phyloP scores from a whole-genome alignment of 2,113 vertebrate genomes.

The Dolichotis patagonum region DNA sequence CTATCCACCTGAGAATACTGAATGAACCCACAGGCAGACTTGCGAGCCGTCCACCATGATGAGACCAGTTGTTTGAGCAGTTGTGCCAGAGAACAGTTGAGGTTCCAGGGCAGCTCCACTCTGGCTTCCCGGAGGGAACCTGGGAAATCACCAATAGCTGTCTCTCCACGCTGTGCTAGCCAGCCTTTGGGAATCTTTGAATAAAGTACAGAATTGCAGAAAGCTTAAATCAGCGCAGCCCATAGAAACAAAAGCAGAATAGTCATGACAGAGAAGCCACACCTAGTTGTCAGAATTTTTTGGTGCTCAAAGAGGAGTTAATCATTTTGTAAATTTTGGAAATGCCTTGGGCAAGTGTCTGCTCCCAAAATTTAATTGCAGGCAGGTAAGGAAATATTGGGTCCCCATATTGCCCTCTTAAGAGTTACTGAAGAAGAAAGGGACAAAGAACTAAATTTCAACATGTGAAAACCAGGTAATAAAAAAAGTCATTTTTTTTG shows the following conservation, averaged over 20 bases:
- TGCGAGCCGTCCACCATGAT: neutral
- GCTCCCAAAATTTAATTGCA: neutral
- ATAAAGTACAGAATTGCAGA: neutral
- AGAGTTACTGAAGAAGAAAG: conserved; percentile 24
- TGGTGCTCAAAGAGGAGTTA: neutral
- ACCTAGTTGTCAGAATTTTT: neutral
- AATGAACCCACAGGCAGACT: conserved; percentile 21
- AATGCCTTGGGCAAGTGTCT: neutral
- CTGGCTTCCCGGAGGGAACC: neutral
- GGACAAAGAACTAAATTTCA: conserved; percentile 30
- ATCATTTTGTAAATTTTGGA: neutral
- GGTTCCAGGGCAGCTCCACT: neutral
- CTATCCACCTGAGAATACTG: conserved; percentile 16
- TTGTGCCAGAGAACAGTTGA: neutral
- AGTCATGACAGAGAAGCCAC: neutral
- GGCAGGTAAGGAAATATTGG: neutral
- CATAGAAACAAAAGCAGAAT: neutral
- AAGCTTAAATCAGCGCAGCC: neutral
- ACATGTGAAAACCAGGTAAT: neutral
- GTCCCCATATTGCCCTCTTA: neutral
- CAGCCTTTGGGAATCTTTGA: neutral
- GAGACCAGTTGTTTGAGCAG: conserved; percentile 33
- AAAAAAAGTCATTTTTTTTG: neutral
- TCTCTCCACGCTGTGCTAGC: neutral
- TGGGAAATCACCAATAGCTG: neutral